Base-by-base conservation (phyloP, 2,888 invertebrate genomes). In the Coenonympha glycerion region DNA sequence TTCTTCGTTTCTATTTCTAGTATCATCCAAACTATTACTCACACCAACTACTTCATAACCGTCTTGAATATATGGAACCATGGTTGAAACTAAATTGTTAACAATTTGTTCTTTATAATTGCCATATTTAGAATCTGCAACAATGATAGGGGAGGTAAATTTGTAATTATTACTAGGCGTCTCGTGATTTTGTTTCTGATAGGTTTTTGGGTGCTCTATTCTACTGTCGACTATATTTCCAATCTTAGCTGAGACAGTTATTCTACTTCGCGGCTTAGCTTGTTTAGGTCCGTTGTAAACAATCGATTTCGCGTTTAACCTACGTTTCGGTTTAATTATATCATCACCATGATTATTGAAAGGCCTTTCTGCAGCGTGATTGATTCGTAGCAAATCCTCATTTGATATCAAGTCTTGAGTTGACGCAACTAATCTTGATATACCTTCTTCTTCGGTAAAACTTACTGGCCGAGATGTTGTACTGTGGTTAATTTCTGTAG, bases 381-480 rank as follows among this genome's bases (percentile, higher is more conserved):
- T 92, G 0, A 92, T 92, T 63, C 87, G 88, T 6, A 91, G 61
- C 6, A 92, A 83, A 69, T 92, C 92, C 63, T 91, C 89, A 54
- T 90, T 90, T 0, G 90, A 84, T 52, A 92, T 89, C 6, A 91
- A 72, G 68, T 91, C 89, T 65, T 88, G 89, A 1, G 90, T 90
- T 1, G 85, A 89, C 33, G 88, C 88, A 9, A 90, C 89, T 31
- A 91, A 70, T 61, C 79, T 89, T 3, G 83, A 81, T 31, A 84
- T 82, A 1, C 85, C 81, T 26, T 70, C 68, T 31, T 77, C 68
- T 57, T 77, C 60, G 24, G 68, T 69, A 16, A 64, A 63, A 37
- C 68, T 69, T 9, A 57, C 41, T 18, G 65, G 56, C 31, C 57
- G 65, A 28, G 60, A 30, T 3, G 65, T 60, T 2, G 61, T 59